Conservation (phyloP, 2,888 invertebrate genomes). For the Smittia aterrima region DNA sequence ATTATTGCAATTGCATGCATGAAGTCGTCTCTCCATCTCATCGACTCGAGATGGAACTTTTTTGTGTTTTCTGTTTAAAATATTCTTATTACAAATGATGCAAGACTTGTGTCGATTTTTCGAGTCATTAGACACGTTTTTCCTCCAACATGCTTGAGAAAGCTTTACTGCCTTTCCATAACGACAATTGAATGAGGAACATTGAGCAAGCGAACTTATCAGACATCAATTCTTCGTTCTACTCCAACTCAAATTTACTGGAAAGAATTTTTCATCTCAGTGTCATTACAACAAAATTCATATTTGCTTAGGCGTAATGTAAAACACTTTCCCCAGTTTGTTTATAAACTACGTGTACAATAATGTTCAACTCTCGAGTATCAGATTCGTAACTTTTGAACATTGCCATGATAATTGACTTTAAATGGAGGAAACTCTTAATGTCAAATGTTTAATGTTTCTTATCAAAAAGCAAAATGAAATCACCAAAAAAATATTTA, state of each 20-base stretch:
- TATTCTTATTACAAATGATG: too few relatives aligned
- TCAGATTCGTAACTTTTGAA: too few relatives aligned
- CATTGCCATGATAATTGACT: constrained; percentile 26
- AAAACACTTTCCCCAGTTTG: neutral
- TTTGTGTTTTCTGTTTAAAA: neutral
- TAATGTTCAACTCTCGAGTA: too few relatives aligned
- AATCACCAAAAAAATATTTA: neutral
- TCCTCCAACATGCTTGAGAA: neutral
- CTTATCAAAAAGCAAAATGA: constrained; percentile 26
- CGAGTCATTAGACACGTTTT: constrained; percentile 32
- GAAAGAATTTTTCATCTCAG: neutral
- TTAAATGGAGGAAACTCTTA: constrained; percentile 21
- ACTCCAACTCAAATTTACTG: neutral
- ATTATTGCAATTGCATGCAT: constrained; percentile 29
- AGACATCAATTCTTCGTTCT: neutral
- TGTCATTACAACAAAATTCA: neutral
- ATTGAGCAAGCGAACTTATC: neutral
- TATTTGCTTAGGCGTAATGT: neutral
- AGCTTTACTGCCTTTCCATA: neutral
- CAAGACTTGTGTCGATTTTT: neutral
- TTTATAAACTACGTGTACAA: too few relatives aligned
- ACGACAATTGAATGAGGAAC: neutral
- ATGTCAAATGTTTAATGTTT: constrained; percentile 28
- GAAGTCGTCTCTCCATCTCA: neutral
- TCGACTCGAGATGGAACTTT: neutral